Conservation (phyloP, 35 echinoderm and acorn worm genomes). For the Ophiothrix spiculata region DNA sequence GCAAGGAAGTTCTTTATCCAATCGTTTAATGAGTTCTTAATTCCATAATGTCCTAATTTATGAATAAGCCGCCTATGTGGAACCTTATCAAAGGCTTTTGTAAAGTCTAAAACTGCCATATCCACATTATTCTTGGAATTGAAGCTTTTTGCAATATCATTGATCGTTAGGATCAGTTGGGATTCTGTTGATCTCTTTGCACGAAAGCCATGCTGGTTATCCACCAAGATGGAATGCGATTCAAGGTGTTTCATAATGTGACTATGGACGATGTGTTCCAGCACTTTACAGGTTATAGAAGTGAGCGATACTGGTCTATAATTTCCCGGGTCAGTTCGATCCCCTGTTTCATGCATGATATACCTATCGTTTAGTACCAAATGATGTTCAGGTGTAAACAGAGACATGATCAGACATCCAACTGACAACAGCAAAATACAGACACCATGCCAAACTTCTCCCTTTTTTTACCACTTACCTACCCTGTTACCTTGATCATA, state of each 20-base stretch:
- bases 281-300: slow-evolving; percentile 18
- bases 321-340: slow-evolving; percentile 17
- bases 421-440: too few relatives aligned
- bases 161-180: slow-evolving; percentile 27
- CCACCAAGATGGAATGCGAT: slow-evolving; percentile 2
- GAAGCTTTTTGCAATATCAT: slow-evolving; percentile 18
- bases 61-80: slow-evolving; percentile 28
- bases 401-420: too few relatives aligned
- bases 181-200: slow-evolving; percentile 12
- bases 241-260: slow-evolving; percentile 49
- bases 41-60: slow-evolving; percentile 38
- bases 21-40: not conserved
- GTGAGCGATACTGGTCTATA: slow-evolving; percentile 53
- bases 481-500: too few relatives aligned
- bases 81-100: slow-evolving; percentile 48
- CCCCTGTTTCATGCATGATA: too few relatives aligned
- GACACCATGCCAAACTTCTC: too few relatives aligned
- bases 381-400: too few relatives aligned
- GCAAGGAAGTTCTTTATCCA: slow-evolving; percentile 29
- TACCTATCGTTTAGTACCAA: too few relatives aligned
- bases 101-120: slow-evolving; percentile 31
- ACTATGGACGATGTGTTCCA: slow-evolving; percentile 44
- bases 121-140: slow-evolving; percentile 4
- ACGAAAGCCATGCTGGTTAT: slow-evolving; percentile 44
- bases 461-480: too few relatives aligned